Base-by-base conservation (phyloP, 2,113 vertebrate genomes). In the Menidia beryllina region DNA sequence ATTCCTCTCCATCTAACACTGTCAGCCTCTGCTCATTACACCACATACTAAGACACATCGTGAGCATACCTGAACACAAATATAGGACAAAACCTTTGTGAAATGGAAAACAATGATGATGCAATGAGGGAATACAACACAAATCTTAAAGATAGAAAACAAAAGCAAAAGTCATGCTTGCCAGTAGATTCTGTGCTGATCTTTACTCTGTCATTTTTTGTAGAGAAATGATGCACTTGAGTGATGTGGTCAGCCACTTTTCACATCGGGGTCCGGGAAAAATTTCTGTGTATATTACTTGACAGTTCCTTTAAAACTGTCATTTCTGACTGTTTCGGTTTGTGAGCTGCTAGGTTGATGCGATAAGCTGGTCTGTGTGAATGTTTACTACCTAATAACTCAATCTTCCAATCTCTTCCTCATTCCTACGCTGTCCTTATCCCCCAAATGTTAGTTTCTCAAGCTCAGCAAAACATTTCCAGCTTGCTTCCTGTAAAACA, bases 1-100 rank as follows among this genome's bases (percentile, higher is more conserved):
- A 91, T 89, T 90, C 92, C 90, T 93, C 93, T 94, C 93, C 95
- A 94, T 95, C 94, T 94, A 75, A 88, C 87, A 92, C 91, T 92
- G 88, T 96, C 95, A 95, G 73, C 88, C 88, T 93, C 91, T 90
- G 85, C 91, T 96, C 92, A 95, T 94, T 94, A 91, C 78, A 77
- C 75, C 78, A 84, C 81, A 79, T 72, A 70, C 81, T 85, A 80
- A 70, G 81, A 87, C 69, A 83, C 72, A 67, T 81, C 74, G 79
- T 58, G 74, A 74, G 58, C 82, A 79, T 77, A 85, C 71, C 82
- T 88, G 74, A 14, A 67, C 69, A 70, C 60, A 72, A 64, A 89
- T 82, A 75, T 69, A 59, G 82, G 68, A 87, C 83, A 91, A 89
- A 84, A 87, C 79, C 69, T 81, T 84, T 85, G 82, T 74, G 75